These are phyloP conservation scores for Steinernema scapterisci DNA, from an alignment of 2,888 invertebrate genomes.

Conservation along the genomic window DNA sequence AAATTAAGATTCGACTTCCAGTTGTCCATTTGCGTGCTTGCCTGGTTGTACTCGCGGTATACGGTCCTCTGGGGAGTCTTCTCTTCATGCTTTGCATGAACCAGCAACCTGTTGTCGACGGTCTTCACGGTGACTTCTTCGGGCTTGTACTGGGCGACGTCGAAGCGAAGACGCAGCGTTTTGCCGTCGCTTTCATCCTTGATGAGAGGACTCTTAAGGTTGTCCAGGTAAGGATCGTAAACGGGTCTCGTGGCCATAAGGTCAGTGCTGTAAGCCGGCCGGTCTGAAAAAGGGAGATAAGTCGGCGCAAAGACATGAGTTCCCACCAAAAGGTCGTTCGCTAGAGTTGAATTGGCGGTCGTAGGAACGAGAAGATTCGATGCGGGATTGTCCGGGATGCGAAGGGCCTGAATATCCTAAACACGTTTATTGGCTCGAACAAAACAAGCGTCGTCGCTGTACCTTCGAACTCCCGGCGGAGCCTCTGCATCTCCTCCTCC, in stretches of 20 bases:
- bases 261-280: slow-evolving; percentile 39
- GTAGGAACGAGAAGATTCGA: slow-evolving; percentile 24
- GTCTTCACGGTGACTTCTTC: slow-evolving; percentile 95
- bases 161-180: slow-evolving; percentile 90
- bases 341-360: slow-evolving; percentile 11
- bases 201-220: slow-evolving; percentile 79
- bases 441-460: slow-evolving; percentile 18
- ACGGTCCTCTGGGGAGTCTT: slow-evolving; percentile 93
- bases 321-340: slow-evolving; percentile 31
- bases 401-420: slow-evolving; percentile 22
- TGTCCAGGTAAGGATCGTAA: slow-evolving; percentile 68
- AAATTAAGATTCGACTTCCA: slow-evolving; percentile 26
- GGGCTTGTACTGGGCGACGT: slow-evolving; percentile 90
- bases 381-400: slow-evolving; percentile 24
- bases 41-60: slow-evolving; percentile 91
- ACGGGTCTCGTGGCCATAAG: slow-evolving; percentile 63
- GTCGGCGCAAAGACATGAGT: too few relatives aligned
- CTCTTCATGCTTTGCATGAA: slow-evolving; percentile 95
- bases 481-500: slow-evolving; percentile 87
- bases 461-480: slow-evolving; percentile 66
- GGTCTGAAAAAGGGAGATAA: background rate
- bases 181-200: slow-evolving; percentile 92
- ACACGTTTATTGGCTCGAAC: too few relatives aligned
- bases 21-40: slow-evolving; percentile 33
- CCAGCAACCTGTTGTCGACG: slow-evolving; percentile 87